Conservation (phyloP, 2,797 vertebrate genomes). For the Calcarius lapponicus region DNA sequence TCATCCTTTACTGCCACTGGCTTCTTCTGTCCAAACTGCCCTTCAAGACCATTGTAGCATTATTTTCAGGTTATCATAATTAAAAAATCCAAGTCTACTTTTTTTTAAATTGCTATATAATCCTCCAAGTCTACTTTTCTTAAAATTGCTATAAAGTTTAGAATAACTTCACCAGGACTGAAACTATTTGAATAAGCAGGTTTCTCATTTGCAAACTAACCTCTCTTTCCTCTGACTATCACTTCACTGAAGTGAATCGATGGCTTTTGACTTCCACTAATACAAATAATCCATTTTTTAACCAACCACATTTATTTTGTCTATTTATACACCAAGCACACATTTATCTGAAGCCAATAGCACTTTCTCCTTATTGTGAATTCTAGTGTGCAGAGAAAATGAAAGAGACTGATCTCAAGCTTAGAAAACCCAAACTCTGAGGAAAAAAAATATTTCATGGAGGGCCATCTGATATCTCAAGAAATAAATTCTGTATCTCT, state of each 20-base stretch:
- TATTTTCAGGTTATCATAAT: neutral
- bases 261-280: neutral
- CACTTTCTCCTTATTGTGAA: neutral
- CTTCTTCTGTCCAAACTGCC: neutral
- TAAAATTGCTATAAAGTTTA: neutral
- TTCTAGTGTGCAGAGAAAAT: neutral
- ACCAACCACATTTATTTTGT: neutral
- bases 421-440: neutral
- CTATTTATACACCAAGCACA: neutral
- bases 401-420: neutral
- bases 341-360: neutral
- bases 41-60: neutral
- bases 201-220: neutral
- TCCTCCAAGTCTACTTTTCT: neutral
- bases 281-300: slow-evolving; percentile 1
- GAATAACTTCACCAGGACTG: neutral
- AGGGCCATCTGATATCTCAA: neutral
- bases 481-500: neutral
- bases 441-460: neutral
- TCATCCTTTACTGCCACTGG: neutral
- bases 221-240: neutral
- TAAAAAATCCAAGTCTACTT: neutral
- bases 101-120: neutral
- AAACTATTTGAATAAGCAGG: neutral
- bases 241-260: neutral